phyloP scores from a whole-genome alignment of 2,888 invertebrate species.

The Leptopilina drosophilae region DNA sequence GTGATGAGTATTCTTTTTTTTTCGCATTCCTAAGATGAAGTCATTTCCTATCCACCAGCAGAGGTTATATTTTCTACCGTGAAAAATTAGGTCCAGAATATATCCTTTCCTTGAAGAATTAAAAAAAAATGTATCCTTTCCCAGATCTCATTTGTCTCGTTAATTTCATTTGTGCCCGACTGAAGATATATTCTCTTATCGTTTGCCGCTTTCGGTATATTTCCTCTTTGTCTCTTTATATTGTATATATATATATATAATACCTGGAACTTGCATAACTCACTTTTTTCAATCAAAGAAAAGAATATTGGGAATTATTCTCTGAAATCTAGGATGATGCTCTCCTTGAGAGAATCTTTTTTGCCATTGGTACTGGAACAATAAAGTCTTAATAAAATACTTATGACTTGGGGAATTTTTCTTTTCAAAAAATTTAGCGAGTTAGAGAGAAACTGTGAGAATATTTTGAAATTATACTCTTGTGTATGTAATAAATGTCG shows the following conservation, averaged over 20 bases:
- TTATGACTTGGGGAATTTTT: neutral
- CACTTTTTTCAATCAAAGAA: conserved; percentile 33
- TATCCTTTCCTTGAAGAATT: conserved; percentile 15
- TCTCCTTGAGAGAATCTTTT: conserved; percentile 13
- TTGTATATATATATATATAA: neutral
- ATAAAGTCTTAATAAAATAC: neutral
- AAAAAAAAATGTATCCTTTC: neutral
- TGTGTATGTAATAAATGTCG: too few species aligned
- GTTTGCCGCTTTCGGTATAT: conserved; percentile 8
- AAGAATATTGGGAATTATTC: conserved; percentile 15
- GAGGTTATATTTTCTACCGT: conserved; percentile 17
- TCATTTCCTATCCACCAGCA: conserved; percentile 18
- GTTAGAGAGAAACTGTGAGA: too few species aligned
- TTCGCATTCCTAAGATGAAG: conserved; percentile 39
- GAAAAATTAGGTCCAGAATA: conserved; percentile 32
- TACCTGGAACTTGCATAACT: conserved; percentile 38
- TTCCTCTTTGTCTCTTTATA: conserved; percentile 9
- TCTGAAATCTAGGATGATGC: neutral
- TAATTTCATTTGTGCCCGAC: conserved; percentile 36
- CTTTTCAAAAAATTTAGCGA: neutral
- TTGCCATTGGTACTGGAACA: conserved; percentile 18
- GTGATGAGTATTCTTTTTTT: neutral
- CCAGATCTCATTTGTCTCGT: conserved; percentile 35
- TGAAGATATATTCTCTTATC: conserved; percentile 21
- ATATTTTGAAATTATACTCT: too few species aligned